Percentiles rank a stretch among this genome's conserved stretches.
Evolutionary conservation across 2,797 vertebrate genomes (phyloP).

Genomic region (Lepidocolaptes lacrymiger): DNA sequence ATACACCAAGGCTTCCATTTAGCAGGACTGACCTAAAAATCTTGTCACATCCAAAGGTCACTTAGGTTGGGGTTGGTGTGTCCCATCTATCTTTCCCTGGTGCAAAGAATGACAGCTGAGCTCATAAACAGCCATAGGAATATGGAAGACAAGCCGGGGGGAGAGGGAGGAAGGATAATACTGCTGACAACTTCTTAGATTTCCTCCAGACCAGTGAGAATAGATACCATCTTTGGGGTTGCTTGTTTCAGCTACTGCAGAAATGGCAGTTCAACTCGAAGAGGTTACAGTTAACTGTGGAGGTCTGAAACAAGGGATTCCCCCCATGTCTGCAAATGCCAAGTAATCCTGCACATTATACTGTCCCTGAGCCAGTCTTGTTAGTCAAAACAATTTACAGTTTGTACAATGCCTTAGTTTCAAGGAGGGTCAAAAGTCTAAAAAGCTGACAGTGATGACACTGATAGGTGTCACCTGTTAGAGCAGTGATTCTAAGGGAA

Average conservation of each 20-base stretch:
- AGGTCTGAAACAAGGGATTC: neutral
- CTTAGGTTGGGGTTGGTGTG: conserved; percentile 79
- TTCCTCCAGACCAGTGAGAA: neutral
- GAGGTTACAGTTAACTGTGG: neutral
- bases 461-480: neutral
- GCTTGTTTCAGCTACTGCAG: neutral
- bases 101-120: conserved; percentile 77
- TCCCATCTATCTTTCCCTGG: conserved; percentile 79
- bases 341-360: neutral
- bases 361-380: neutral
- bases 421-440: neutral
- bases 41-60: conserved; percentile 86
- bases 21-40: conserved; percentile 82
- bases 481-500: neutral
- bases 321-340: neutral
- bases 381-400: neutral
- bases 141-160: conserved; percentile 61
- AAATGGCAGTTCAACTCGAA: neutral
- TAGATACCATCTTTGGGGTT: neutral
- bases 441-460: neutral
- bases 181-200: neutral
- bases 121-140: conserved; percentile 75
- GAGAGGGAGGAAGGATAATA: neutral
- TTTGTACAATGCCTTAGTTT: neutral
- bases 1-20: conserved; percentile 80